These are phyloP conservation scores for Periophthalmus magnuspinnatus DNA, from an alignment of 2,797 vertebrate genomes.

Conservation along the genomic window DNA sequence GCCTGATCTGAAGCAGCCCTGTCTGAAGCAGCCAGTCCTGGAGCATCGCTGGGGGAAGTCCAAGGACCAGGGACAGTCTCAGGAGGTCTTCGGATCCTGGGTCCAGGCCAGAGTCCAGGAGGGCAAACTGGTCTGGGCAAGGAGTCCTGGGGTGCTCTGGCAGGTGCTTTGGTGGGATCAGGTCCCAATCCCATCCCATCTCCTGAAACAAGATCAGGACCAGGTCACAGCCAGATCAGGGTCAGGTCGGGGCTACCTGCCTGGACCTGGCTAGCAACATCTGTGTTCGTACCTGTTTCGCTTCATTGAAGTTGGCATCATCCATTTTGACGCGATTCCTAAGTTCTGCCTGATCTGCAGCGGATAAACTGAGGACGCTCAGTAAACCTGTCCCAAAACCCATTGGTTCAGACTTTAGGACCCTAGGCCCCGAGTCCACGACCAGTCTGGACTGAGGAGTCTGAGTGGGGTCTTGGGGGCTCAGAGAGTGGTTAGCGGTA, in stretches of 20 bases:
- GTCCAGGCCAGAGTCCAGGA: conserved; percentile 21
- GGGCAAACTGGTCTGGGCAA: conserved; percentile 45
- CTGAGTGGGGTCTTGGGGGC: background rate
- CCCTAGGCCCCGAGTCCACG: background rate
- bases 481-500: background rate
- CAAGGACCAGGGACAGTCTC: background rate
- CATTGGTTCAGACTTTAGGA: background rate
- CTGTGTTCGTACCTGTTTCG: background rate
- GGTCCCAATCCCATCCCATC: conserved; percentile 27
- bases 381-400: background rate
- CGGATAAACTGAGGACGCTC: background rate
- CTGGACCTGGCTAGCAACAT: too few species aligned
- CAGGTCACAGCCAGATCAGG: too few species aligned
- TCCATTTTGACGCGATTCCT: too few species aligned
- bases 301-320: too few species aligned
- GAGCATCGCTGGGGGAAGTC: background rate
- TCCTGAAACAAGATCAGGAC: conserved; percentile 35
- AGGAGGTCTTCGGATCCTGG: conserved; percentile 19
- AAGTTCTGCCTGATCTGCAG: background rate
- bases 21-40: background rate
- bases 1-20: background rate
- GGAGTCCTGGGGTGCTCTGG: conserved; percentile 1
- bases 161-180: conserved; percentile 15
- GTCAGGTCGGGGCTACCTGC: too few species aligned
- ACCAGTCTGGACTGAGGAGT: background rate